Evolutionary conservation across 2,797 vertebrate genomes (phyloP).

Genomic region (Bovichtus variegatus): DNA sequence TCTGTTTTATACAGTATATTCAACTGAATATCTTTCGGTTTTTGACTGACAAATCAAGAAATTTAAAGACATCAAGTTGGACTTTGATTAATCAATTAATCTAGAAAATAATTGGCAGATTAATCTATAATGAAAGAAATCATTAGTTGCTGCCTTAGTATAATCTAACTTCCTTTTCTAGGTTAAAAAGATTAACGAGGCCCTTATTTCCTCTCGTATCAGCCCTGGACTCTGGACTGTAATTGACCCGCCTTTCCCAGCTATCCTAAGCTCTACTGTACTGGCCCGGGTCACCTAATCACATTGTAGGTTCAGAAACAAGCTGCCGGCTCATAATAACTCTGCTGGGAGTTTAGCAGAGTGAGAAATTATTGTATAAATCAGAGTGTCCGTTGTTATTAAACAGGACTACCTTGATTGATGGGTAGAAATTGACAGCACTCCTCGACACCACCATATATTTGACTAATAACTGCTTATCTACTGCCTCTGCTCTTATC

Average conservation of each 20-base stretch:
- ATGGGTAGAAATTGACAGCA: conserved; percentile 25
- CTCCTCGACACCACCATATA: conserved; percentile 3
- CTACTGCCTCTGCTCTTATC: conserved; percentile 53
- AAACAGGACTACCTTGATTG: conserved; percentile 4
- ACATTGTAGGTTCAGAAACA: conserved; percentile 9
- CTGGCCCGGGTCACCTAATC: background rate
- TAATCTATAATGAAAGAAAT: no score
- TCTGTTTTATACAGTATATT: no score
- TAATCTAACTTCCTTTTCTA: background rate
- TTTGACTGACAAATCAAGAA: no score
- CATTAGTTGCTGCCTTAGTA: no score
- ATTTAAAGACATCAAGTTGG: no score
- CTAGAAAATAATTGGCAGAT: no score
- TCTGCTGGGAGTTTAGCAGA: background rate
- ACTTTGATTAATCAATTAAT: no score
- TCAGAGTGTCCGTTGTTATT: conserved; percentile 3
- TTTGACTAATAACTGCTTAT: conserved; percentile 43
- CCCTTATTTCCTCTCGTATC: conserved; percentile 27
- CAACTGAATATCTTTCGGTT: no score
- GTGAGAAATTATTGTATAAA: conserved; percentile 36
- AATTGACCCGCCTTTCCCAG: conserved; percentile 18
- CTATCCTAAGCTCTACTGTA: conserved; percentile 9
- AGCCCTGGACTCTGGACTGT: conserved; percentile 53
- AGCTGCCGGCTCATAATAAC: conserved; percentile 7
- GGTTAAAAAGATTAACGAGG: conserved; percentile 40